Evolutionary conservation across 2,888 invertebrate species (phyloP), one percentile per base, ranked within the genome.

Genomic region (Spisula solida): DNA sequence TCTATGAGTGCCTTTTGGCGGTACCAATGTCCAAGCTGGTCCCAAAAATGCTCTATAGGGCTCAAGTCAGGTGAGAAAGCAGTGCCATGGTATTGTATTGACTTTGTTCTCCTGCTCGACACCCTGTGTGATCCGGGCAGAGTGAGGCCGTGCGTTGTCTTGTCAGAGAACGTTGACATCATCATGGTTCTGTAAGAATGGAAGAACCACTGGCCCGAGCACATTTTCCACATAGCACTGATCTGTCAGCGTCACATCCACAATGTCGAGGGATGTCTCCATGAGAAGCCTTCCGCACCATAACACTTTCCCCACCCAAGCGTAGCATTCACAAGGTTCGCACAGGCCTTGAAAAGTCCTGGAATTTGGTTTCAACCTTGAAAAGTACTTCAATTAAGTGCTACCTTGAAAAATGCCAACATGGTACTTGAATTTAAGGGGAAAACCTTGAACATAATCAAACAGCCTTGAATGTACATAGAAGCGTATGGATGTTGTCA

Each of bases 111-210:
- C 66, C 0, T 75, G 75, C 66, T 82, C 8, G 29, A 70, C 60
- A 48, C 47, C 86, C 25, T 6, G 18, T 12, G 86, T 81, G n/a
- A 86, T 18, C 41, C 86, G 60, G 41, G 70, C 81, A 31, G 81
- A 70, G 41, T 86, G 81, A 51, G 81, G 81, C 66, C 86, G 20
- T n/a, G 81, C 66, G 29, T 86, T 86, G 29, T 86, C 60, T 51
- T 81, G 81, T 47, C 81, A 70, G 29, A 41, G 31, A 4, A 47
- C n/a, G n/a, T 1, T 66, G 5, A 29, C 60, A n/a, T 56, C 34
- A 29, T 6, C 34, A 34, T 82, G 51, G 60, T 31, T 70, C 31
- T 55, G 55, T 18, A 55, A 20, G 20, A 55, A 55, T 2, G 55
- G 55, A 20, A n/a, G n/a, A n/a, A n/a, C n/a, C n/a, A n/a, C n/a